phyloP scores from a whole-genome alignment of 2,797 vertebrate species.

The Rhabdophis nuchalis region DNA sequence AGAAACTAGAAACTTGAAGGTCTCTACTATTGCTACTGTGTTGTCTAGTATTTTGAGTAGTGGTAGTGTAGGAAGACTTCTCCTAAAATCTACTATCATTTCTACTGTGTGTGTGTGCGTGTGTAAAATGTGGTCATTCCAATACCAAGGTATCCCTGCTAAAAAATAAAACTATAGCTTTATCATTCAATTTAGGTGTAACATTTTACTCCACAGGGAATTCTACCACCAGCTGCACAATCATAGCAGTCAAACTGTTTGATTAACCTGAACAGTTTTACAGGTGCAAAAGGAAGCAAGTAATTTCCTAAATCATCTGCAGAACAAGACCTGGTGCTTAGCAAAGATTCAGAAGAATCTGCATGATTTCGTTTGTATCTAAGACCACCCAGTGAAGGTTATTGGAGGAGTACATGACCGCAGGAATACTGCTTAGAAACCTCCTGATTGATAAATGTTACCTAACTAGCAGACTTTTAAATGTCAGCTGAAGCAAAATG shows the following conservation, averaged over 20 bases:
- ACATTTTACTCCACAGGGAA: background rate
- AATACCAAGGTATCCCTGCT: background rate
- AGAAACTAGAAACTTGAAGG: too few species aligned
- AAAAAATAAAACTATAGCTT: background rate
- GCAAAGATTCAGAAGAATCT: background rate
- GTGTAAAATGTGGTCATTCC: background rate
- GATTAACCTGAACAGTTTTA: constrained; percentile 5
- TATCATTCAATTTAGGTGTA: background rate
- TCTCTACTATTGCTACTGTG: too few species aligned
- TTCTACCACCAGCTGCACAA: background rate
- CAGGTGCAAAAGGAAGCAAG: background rate
- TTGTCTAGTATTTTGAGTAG: too few species aligned
- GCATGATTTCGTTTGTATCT: background rate
- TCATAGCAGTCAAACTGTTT: constrained; percentile 11
- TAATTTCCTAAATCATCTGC: constrained; percentile 1
- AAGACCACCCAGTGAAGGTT: background rate
- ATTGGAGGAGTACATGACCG: background rate
- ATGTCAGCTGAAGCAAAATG: background rate
- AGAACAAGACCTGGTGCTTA: background rate
- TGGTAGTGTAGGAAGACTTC: too few species aligned
- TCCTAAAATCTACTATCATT: too few species aligned
- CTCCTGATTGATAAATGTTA: background rate
- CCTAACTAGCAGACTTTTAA: background rate
- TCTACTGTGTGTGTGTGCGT: background rate
- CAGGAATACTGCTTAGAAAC: background rate